Evolutionary conservation across 2,888 invertebrate genomes (phyloP).

Genomic region (Lasioglossum morio): DNA sequence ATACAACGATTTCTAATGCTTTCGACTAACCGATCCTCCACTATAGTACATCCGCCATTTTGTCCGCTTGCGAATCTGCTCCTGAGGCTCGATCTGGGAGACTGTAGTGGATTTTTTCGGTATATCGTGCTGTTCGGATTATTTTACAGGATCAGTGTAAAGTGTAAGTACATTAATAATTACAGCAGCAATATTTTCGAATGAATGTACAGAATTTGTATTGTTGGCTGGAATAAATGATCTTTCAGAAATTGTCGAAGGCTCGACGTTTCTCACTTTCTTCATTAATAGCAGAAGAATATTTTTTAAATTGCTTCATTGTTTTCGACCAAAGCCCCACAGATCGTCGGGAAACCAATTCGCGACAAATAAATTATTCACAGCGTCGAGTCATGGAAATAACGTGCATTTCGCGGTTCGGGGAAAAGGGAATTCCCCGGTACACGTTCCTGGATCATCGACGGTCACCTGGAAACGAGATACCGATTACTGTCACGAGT

Average conservation of each 20-base stretch:
- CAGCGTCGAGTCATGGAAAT: slow-evolving; percentile 16
- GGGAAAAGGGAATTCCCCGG: not conserved
- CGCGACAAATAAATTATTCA: slow-evolving; percentile 40
- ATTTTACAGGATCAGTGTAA: no score
- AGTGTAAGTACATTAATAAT: not conserved
- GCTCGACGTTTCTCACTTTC: no score
- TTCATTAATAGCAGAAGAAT: no score
- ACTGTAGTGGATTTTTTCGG: not conserved
- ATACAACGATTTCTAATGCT: slow-evolving; percentile 57
- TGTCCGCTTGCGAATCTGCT: not conserved
- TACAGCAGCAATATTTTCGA: not conserved
- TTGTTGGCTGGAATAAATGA: not conserved
- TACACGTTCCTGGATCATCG: not conserved
- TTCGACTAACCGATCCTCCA: slow-evolving; percentile 46
- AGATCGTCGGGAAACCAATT: no score
- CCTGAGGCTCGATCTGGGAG: slow-evolving; percentile 1
- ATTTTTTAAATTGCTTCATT: no score
- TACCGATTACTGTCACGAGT: slow-evolving; percentile 2
- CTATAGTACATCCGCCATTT: slow-evolving; percentile 34
- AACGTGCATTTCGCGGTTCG: not conserved
- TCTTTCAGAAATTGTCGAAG: no score
- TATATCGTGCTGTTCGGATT: not conserved
- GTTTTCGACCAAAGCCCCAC: not conserved
- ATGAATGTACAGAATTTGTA: not conserved
- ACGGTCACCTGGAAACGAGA: not conserved